These are phyloP conservation scores for Druon quercuslanigerum DNA, from an alignment of 1,140 invertebrate species.

Conservation along the genomic window DNA sequence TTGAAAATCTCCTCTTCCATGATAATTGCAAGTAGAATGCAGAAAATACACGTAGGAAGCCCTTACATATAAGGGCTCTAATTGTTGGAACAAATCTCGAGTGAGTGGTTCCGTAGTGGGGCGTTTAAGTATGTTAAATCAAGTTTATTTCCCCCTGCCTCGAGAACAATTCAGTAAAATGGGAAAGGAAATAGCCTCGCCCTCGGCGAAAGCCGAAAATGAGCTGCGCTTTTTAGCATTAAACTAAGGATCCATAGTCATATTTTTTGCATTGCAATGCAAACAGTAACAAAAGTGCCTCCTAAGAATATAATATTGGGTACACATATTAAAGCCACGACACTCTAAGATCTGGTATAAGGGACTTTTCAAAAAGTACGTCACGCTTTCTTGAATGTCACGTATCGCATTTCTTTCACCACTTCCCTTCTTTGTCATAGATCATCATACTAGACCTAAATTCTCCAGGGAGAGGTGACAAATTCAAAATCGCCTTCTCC, in stretches of 20 bases:
- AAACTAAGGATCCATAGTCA: background rate
- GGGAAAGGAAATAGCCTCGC: constrained; percentile 13
- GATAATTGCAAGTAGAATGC: constrained; percentile 10
- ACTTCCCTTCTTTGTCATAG: no score
- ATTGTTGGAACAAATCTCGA: constrained; percentile 28
- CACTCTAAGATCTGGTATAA: no score
- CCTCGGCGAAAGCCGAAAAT: background rate
- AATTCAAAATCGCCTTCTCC: no score
- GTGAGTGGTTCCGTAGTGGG: background rate
- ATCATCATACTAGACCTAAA: no score
- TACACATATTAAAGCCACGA: no score
- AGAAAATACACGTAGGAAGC: background rate
- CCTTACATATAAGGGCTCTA: constrained; percentile 7
- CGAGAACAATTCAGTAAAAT: constrained; percentile 15
- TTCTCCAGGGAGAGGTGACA: no score
- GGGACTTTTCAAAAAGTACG: no score
- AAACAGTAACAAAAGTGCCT: no score
- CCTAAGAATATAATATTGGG: no score
- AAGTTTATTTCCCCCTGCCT: constrained; percentile 20
- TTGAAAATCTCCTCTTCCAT: background rate
- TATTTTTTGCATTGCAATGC: background rate
- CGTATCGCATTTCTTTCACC: no score
- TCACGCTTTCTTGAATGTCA: no score
- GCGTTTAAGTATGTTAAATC: constrained; percentile 26
- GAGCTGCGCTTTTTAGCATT: background rate